These are phyloP conservation scores for Sardinella longiceps DNA, from an alignment of 2,797 vertebrate species.

Conservation along the genomic window DNA sequence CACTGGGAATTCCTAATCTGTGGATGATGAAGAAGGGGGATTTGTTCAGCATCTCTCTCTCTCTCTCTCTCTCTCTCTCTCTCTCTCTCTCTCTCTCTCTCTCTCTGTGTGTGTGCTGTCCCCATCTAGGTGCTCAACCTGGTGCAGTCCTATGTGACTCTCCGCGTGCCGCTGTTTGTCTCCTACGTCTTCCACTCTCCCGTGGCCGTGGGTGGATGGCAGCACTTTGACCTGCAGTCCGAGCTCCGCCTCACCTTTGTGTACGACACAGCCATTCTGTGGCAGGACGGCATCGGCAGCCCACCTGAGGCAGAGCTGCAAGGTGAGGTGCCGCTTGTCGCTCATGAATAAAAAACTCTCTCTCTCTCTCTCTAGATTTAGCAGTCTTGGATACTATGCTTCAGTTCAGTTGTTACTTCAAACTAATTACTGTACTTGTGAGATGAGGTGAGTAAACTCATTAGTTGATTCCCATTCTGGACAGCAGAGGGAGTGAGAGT, in stretches of 20 bases:
- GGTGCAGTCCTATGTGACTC: constrained; percentile 83
- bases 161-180: constrained; percentile 78
- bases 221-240: constrained; percentile 84
- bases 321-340: constrained; percentile 60
- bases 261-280: constrained; percentile 82
- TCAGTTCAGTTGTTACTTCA: background rate
- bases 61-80: too few relatives aligned
- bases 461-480: background rate
- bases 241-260: constrained; percentile 84
- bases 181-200: constrained; percentile 85
- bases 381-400: background rate
- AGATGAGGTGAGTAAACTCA: background rate
- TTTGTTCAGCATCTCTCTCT: background rate
- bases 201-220: constrained; percentile 79
- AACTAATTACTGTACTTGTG: background rate
- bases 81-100: background rate
- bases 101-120: background rate
- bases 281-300: constrained; percentile 84
- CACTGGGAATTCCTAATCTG: background rate
- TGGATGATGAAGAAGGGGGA: background rate
- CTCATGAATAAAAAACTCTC: background rate
- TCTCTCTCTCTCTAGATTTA: too few relatives aligned
- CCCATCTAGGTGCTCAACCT: constrained; percentile 78
- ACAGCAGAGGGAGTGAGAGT: background rate
- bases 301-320: constrained; percentile 82